Percentiles rank a stretch among this genome's conserved stretches.
Evolutionary conservation across 2,888 invertebrate genomes (phyloP).

Genomic region (Hydroisotoma schaefferi): DNA sequence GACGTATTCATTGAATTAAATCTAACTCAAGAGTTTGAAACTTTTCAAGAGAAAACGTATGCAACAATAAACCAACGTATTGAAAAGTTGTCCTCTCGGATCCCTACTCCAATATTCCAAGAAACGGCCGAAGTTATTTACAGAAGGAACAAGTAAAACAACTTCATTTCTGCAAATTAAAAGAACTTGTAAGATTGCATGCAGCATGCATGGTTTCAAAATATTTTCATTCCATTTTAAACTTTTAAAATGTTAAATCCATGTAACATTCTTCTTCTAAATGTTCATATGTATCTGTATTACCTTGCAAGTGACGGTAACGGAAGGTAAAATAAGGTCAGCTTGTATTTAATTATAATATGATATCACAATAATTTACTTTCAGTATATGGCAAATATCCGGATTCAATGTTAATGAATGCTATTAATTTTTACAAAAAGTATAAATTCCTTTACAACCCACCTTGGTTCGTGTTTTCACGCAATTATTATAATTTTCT

Average conservation of each 20-base stretch:
- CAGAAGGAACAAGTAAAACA: constrained; percentile 3
- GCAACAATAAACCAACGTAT: background rate
- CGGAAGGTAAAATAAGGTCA: too few relatives aligned
- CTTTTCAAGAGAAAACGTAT: constrained; percentile 42
- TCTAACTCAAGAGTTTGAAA: constrained; percentile 43
- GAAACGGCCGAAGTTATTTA: constrained; percentile 9
- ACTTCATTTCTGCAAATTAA: background rate
- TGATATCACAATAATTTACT: too few relatives aligned
- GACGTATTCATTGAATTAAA: constrained; percentile 48
- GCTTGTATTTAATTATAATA: too few relatives aligned
- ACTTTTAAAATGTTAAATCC: too few relatives aligned
- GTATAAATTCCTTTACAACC: too few relatives aligned
- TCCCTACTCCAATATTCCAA: constrained; percentile 2
- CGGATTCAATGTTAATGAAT: too few relatives aligned
- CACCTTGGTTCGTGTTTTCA: too few relatives aligned
- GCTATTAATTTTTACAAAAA: too few relatives aligned
- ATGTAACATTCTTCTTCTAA: too few relatives aligned
- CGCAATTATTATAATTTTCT: too few relatives aligned
- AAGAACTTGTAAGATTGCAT: background rate
- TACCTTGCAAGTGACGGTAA: too few relatives aligned
- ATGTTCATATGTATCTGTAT: background rate
- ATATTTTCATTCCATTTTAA: background rate
- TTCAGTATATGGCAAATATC: too few relatives aligned
- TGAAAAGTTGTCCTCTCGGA: background rate
- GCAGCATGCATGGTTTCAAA: background rate